Evolutionary conservation across 2,113 vertebrate species (phyloP).

Genomic region (Nematolebias whitei): DNA sequence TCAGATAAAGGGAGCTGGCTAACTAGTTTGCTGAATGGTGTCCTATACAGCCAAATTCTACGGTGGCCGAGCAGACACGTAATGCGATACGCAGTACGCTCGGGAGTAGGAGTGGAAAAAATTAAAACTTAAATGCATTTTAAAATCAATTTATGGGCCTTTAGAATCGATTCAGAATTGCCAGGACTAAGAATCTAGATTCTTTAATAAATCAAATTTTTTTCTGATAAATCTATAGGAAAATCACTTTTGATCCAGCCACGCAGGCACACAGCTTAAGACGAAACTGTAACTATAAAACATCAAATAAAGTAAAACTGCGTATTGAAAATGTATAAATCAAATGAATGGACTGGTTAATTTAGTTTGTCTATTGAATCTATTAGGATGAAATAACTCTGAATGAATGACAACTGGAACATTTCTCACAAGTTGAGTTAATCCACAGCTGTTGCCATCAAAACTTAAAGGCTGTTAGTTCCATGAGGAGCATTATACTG

Average conservation of each 20-base stretch:
- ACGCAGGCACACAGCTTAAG: background rate
- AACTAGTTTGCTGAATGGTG: too few relatives aligned
- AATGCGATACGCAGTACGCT: too few relatives aligned
- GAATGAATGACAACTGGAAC: constrained; percentile 3
- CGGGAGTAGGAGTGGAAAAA: too few relatives aligned
- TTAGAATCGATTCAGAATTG: too few relatives aligned
- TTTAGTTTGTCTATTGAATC: background rate
- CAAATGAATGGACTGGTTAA: background rate
- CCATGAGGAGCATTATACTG: constrained; percentile 8
- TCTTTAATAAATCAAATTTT: too few relatives aligned
- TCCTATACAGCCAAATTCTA: too few relatives aligned
- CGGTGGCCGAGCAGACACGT: too few relatives aligned
- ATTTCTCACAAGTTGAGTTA: background rate
- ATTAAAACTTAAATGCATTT: too few relatives aligned
- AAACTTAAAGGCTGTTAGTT: background rate
- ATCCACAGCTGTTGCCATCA: constrained; percentile 6
- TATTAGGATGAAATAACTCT: constrained; percentile 1
- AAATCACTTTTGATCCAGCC: background rate
- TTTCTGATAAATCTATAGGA: background rate
- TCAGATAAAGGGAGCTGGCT: too few relatives aligned
- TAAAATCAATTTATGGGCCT: too few relatives aligned
- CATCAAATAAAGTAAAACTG: background rate
- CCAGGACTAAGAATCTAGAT: too few relatives aligned
- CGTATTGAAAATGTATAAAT: constrained; percentile 1
- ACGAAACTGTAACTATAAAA: background rate